A percentile compares a stretch with the other conserved stretches of the same genome.
Evolutionary conservation across 2,797 vertebrate species (phyloP).

Genomic region (Psittacula echo): DNA sequence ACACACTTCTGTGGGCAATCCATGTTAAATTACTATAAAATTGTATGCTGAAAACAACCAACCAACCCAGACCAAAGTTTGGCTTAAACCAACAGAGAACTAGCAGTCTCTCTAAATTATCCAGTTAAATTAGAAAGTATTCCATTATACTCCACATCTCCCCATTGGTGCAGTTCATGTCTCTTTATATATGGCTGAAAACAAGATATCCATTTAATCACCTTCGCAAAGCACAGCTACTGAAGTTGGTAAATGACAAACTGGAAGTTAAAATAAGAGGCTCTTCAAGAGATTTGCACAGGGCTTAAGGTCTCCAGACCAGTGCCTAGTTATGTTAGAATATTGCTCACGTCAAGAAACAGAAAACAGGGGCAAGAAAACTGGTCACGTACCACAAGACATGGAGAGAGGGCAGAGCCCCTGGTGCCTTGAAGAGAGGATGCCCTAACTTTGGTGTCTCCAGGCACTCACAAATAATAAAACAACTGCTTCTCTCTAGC

Average conservation of each 20-base stretch:
- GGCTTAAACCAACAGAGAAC: slow-evolving; percentile 6
- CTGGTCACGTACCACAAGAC: rapidly evolving
- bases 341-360: not conserved
- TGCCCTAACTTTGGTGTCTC: too few relatives aligned
- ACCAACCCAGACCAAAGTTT: not conserved
- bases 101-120: slow-evolving; percentile 9
- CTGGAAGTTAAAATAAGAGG: not conserved
- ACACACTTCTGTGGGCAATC: not conserved
- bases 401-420: not conserved
- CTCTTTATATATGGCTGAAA: not conserved
- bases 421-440: not conserved
- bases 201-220: not conserved
- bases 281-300: not conserved
- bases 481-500: not conserved
- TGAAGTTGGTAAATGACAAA: not conserved
- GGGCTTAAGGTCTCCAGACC: not conserved
- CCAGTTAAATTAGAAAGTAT: not conserved
- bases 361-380: not conserved
- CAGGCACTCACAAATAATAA: not conserved
- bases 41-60: not conserved
- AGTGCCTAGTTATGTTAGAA: not conserved
- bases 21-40: not conserved
- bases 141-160: not conserved
- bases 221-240: not conserved
- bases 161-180: not conserved